Conservation (phyloP, 2,113 vertebrate genomes). For the Corythaixoides concolor region DNA sequence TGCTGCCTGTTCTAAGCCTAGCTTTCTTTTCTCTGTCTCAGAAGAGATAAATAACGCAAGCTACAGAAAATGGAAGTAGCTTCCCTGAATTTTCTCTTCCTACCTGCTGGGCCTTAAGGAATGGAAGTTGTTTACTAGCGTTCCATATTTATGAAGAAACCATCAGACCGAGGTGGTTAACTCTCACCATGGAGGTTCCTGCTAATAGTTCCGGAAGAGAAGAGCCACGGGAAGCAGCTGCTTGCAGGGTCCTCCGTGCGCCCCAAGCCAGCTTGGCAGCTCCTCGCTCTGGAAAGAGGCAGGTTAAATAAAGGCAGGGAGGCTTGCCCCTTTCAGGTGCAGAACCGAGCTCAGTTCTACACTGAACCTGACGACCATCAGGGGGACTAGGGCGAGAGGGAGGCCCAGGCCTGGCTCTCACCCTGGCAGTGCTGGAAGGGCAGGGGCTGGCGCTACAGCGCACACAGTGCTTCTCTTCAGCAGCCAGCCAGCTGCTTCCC, state of each 20-base stretch:
- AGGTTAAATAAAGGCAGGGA: not conserved
- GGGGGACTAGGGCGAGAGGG: not conserved
- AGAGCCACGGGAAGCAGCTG: not conserved
- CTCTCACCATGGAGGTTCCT: not conserved
- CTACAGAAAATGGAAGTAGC: not conserved
- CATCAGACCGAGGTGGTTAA: not conserved
- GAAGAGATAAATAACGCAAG: conserved; percentile 7
- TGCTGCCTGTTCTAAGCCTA: not conserved
- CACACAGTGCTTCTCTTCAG: conserved; percentile 39
- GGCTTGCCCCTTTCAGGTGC: not conserved
- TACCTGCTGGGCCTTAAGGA: not conserved
- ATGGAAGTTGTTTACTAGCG: not conserved
- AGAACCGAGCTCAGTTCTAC: not conserved
- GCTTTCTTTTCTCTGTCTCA: not conserved
- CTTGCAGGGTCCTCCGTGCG: not conserved
- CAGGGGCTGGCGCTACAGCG: not conserved
- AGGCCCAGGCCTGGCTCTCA: not conserved
- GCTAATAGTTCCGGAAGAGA: accelerated
- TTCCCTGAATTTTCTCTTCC: not conserved
- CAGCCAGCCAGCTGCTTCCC: conserved; percentile 24
- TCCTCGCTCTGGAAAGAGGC: not conserved
- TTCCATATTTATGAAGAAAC: conserved; percentile 9
- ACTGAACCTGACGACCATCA: accelerated
- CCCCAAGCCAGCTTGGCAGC: not conserved
- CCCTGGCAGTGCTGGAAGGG: not conserved